Evolutionary conservation across 2,113 vertebrate genomes (phyloP).

Genomic region (Pyrgilauda ruficollis): DNA sequence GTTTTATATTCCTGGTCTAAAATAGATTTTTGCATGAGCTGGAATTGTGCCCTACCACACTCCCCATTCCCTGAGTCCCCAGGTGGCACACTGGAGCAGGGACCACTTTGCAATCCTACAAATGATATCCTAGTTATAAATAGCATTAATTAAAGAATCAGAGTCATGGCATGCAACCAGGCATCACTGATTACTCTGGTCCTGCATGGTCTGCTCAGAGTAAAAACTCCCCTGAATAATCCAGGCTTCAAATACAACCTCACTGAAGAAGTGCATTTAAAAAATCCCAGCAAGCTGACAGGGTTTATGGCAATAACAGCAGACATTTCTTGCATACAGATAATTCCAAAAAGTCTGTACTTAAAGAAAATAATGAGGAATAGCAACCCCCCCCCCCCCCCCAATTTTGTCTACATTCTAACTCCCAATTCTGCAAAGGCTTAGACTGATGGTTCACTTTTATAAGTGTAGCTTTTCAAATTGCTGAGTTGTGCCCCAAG

Average conservation of each 20-base stretch:
- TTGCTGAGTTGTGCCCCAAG: not conserved
- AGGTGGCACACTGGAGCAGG: not conserved
- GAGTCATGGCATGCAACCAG: not conserved
- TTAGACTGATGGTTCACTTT: not conserved
- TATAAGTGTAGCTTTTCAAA: not conserved
- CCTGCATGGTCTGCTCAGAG: not conserved
- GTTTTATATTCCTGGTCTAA: not conserved
- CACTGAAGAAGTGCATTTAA: not conserved
- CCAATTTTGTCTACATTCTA: not conserved
- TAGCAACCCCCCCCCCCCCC: not conserved
- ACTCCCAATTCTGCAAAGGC: not conserved
- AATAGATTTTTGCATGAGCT: not conserved
- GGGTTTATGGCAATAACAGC: not conserved
- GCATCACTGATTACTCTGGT: not conserved
- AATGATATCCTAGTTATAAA: not conserved
- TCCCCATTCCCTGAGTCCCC: not conserved
- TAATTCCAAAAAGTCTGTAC: not conserved
- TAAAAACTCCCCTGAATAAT: not conserved
- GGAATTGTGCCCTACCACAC: not conserved
- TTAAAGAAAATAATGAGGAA: not conserved
- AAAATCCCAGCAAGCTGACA: not conserved
- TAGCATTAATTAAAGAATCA: not conserved
- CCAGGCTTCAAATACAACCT: not conserved
- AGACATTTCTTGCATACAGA: not conserved
- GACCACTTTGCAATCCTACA: not conserved